Base-by-base conservation (phyloP, 2,113 vertebrate genomes). In the Platysternon megacephalum region DNA sequence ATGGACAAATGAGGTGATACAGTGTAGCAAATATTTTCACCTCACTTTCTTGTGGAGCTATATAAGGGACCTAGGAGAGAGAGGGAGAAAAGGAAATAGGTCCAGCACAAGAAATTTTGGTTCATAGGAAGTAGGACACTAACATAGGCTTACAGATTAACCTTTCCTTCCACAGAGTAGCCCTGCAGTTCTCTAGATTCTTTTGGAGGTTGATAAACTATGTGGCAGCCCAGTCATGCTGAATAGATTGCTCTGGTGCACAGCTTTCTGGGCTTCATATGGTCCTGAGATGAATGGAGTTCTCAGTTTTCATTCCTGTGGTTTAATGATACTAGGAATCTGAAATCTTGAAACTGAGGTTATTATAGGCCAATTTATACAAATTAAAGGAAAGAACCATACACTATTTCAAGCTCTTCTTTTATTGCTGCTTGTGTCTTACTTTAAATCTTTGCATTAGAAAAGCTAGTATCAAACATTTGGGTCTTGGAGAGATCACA, bases 361-460 rank as follows among this genome's bases (percentile, higher is more conserved):
- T 79, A 32, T 24, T 72, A 1, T n/a, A 90, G 11, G n/a, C 52
- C 55, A 11, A 42, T 44, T 0, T 0, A 2, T 42, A 87, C 82
- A 68, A 94, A 53, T 8, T 7, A 65, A 91, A 53, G 22, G 87
- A 24, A 79, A 13, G 85, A 95, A 39, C 49, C 21, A 79, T 6
- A 1, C 3, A 6, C 35, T 91, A 53, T 3, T 22, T 74, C 42
- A n/a, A 6, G 32, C 42, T 42, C 42, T 44, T 79, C 48, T 14
- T 44, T 26, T 78, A 58, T 65, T 86, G 84, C 84, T 93, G 58
- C 51, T 32, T 26, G 91, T 95, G 80, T 1, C 44, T 84, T 72
- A 1, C 26, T 26, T 81, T 68, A 78, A n/a, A 5, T 52, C 79
- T 61, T 55, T 76, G 17, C 68, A 35, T 76, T 87, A 91, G n/a